phyloP scores from a whole-genome alignment of 2,113 vertebrate species.

The Oreochromis aureus region DNA sequence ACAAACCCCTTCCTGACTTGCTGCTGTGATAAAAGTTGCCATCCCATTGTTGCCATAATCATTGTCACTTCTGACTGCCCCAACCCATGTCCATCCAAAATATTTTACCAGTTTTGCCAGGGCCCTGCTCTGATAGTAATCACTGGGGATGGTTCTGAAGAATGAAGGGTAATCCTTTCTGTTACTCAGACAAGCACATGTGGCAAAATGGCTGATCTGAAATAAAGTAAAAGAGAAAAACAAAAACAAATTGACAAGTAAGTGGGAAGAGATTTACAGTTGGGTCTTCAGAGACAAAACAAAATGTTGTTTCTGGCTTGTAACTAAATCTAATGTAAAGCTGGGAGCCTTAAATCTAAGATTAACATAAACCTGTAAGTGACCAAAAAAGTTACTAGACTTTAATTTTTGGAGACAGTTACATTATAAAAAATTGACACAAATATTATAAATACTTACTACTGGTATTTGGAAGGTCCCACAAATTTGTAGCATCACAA shows the following conservation, averaged over 20 bases:
- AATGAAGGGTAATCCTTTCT: slow-evolving; percentile 69
- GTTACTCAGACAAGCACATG: slow-evolving; percentile 74
- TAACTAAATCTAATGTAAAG: not conserved
- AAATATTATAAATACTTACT: slow-evolving; percentile 31
- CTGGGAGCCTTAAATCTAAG: not conserved
- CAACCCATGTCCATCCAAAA: slow-evolving; percentile 76
- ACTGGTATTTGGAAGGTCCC: slow-evolving; percentile 72
- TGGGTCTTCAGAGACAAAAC: not conserved
- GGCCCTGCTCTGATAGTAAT: slow-evolving; percentile 73
- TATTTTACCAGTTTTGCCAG: slow-evolving; percentile 70
- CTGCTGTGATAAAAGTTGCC: slow-evolving; percentile 66
- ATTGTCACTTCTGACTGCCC: slow-evolving; percentile 71
- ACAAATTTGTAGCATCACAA: slow-evolving; percentile 63
- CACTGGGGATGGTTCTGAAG: slow-evolving; percentile 78
- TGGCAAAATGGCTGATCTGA: slow-evolving; percentile 76
- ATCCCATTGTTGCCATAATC: slow-evolving; percentile 76
- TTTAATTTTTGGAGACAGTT: not conserved
- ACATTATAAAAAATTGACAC: not conserved
- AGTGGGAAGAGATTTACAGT: not conserved
- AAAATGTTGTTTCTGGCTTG: not conserved
- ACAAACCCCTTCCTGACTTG: slow-evolving; percentile 63
- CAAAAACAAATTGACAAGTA: not conserved
- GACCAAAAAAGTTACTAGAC: not conserved
- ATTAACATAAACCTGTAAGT: not conserved
- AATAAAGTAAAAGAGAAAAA: not conserved